A percentile compares a stretch with the other conserved stretches of the same genome.
Conservation (phyloP, 1,140 invertebrate species). For the Adoxophyes honmai region DNA sequence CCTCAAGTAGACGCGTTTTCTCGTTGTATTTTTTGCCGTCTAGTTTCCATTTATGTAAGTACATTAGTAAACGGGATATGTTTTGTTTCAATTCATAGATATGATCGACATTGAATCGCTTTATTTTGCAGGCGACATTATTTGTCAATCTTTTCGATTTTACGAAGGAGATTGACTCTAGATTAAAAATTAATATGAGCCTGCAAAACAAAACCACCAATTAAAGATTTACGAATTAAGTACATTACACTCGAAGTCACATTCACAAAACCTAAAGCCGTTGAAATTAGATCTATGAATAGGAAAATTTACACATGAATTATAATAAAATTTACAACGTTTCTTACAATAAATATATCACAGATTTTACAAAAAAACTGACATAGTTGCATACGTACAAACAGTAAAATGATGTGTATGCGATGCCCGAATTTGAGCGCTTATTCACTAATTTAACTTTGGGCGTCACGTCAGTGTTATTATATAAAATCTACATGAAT, state of each 20-base stretch:
- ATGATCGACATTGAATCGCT: conserved; percentile 46
- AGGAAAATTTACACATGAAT: conserved; percentile 50
- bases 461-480: conserved; percentile 24
- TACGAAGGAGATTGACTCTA: background rate
- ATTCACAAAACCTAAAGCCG: conserved; percentile 23
- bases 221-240: conserved; percentile 17
- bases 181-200: no score
- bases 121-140: background rate
- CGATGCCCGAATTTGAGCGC: conserved; percentile 31
- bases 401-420: conserved; percentile 21
- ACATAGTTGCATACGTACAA: conserved; percentile 44
- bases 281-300: conserved; percentile 34
- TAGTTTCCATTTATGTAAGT: conserved; percentile 29
- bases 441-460: conserved; percentile 15
- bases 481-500: conserved; percentile 54
- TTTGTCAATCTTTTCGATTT: background rate
- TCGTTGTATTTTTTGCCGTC: conserved; percentile 47
- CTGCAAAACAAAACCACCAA: conserved; percentile 13
- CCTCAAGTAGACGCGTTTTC: conserved; percentile 39
- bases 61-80: conserved; percentile 54
- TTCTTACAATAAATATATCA: conserved; percentile 77
- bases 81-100: conserved; percentile 55
- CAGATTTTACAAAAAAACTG: conserved; percentile 68
- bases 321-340: conserved; percentile 49
- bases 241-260: conserved; percentile 23